Percentiles rank a stretch among this genome's conserved stretches.
Evolutionary conservation across 2,113 vertebrate species (phyloP).

Genomic region (Tauraco erythrolophus): DNA sequence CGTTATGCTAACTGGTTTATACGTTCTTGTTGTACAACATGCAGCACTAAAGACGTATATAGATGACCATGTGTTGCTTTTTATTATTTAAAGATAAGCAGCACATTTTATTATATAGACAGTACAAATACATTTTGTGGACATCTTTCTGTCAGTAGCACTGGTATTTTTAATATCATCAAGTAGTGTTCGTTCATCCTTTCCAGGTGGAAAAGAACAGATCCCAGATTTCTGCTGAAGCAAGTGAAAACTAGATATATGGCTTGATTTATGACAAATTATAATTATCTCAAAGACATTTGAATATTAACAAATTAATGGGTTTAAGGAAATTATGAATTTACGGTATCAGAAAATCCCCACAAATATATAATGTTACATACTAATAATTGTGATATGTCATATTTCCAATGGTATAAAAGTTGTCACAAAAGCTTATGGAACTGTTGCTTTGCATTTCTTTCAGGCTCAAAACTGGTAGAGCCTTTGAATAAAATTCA

Average conservation of each 20-base stretch:
- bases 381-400: not conserved
- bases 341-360: not conserved
- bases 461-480: not conserved
- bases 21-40: not conserved
- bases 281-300: not conserved
- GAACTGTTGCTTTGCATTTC: not conserved
- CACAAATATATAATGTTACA: rapidly evolving
- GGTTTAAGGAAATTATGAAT: not conserved
- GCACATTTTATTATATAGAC: too few species aligned
- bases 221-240: not conserved
- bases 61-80: not conserved
- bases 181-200: not conserved
- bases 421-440: not conserved
- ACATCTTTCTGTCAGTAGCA: not conserved
- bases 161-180: not conserved
- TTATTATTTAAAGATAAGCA: not conserved
- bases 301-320: not conserved
- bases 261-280: not conserved
- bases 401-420: not conserved
- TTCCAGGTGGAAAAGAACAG: not conserved
- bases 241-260: not conserved
- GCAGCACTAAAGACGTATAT: not conserved
- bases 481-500: not conserved
- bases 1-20: not conserved
- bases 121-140: not conserved